Conservation (phyloP, 2,113 vertebrate species). For the Archocentrus centrarchus region DNA sequence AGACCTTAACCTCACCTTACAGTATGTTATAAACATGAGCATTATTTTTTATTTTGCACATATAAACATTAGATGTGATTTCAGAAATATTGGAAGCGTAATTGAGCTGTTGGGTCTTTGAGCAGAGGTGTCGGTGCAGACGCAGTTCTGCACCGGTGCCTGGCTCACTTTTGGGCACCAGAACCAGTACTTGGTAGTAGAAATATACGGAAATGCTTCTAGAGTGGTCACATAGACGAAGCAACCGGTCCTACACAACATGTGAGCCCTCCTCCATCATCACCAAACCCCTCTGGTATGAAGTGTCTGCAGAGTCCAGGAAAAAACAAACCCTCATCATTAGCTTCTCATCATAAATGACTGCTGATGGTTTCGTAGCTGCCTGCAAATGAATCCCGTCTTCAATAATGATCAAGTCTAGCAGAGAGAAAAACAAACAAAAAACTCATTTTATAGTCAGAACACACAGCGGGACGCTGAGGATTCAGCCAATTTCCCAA, state of each 20-base stretch:
- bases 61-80: no score
- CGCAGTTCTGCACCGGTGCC: no score
- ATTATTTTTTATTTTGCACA: no score
- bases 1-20: no score
- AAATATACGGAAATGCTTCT: not conserved
- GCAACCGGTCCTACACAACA: no score
- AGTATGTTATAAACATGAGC: not conserved
- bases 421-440: not conserved
- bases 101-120: no score
- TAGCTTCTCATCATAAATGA: not conserved
- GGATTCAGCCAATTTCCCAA: slow-evolving; percentile 10
- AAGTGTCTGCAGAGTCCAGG: not conserved
- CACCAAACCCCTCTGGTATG: not conserved
- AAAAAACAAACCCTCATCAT: not conserved
- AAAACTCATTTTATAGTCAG: slow-evolving; percentile 5
- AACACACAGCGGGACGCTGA: slow-evolving; percentile 1
- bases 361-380: not conserved
- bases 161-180: no score
- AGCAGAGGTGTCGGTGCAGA: no score
- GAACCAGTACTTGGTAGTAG: no score
- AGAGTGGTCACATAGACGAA: not conserved
- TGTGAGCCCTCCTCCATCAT: no score
- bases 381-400: not conserved
- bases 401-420: not conserved
- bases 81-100: no score